Evolutionary conservation across 2,888 invertebrate species (phyloP).

Genomic region (Drosophila cognata): DNA sequence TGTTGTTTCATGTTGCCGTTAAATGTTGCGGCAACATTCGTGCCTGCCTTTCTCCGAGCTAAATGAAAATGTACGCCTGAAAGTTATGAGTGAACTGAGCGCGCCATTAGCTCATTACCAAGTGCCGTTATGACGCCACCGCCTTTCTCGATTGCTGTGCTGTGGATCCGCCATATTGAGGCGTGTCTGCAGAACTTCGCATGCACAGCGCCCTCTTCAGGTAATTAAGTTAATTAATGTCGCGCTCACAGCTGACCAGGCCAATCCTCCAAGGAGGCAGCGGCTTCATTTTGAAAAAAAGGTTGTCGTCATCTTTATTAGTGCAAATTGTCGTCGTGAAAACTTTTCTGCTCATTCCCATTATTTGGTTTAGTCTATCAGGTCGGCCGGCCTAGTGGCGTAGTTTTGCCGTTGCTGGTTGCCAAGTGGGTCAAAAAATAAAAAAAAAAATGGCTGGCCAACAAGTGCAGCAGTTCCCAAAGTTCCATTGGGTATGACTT

Average conservation of each 20-base stretch:
- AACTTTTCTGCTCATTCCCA: slow-evolving; percentile 6
- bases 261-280: slow-evolving; percentile 34
- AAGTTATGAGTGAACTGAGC: slow-evolving; percentile 38
- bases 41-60: slow-evolving; percentile 36
- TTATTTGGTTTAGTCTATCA: no score
- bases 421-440: slow-evolving; percentile 60
- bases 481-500: slow-evolving; percentile 58
- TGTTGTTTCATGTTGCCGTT: slow-evolving; percentile 43
- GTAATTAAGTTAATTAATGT: slow-evolving; percentile 58
- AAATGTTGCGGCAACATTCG: slow-evolving; percentile 60
- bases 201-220: slow-evolving; percentile 18
- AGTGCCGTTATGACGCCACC: slow-evolving; percentile 51
- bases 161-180: slow-evolving; percentile 15
- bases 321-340: slow-evolving; percentile 25
- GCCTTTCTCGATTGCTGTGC: slow-evolving; percentile 16
- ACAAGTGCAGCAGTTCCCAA: slow-evolving; percentile 58
- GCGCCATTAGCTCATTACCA: slow-evolving; percentile 56
- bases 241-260: slow-evolving; percentile 5
- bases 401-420: slow-evolving; percentile 16
- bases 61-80: slow-evolving; percentile 42
- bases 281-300: slow-evolving; percentile 14
- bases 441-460: slow-evolving; percentile 27
- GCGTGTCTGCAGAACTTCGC: slow-evolving; percentile 42
- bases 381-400: slow-evolving; percentile 31
- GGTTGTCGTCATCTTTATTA: slow-evolving; percentile 53